Evolutionary conservation across 2,797 vertebrate genomes (phyloP), one percentile per base, ranked within the genome.

Genomic region (Coregonus suidteri): DNA sequence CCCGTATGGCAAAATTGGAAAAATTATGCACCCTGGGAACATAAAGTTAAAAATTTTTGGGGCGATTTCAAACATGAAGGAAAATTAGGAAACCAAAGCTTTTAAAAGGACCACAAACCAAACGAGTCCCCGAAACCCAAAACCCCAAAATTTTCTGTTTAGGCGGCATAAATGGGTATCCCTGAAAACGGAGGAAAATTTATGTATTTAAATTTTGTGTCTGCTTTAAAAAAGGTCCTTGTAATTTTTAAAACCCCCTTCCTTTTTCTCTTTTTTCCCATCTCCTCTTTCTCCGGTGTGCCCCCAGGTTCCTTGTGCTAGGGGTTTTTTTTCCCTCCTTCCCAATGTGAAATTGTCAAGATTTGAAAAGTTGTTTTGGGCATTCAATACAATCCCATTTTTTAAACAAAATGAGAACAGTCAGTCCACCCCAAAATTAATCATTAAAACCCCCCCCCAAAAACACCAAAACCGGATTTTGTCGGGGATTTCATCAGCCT

Each of bases 41-140:
- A 77, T 81, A 73, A 87, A 84, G 68, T 76, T 67, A 3, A 84
- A 76, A 70, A n/a, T n/a, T n/a, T n/a, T n/a, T 76, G 71, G 51
- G 35, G n/a, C 0, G 65, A 74, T 18, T 70, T 84, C 62, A 84
- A 87, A 67, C 68, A 79, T 51, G 68, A 81, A 87, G 30, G 74
- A 77, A 52, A 79, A 79, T 20, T 70, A 11, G 14, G 85, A 41
- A n/a, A 87, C 73, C 62, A 85, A 20, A 3, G 71, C 51, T n/a
- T n/a, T n/a, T 67, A 87, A 64, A 30, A 83, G 62, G 6, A 84
- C 37, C 16, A 84, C 72, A 68, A 85, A 87, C 64, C 82, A 70
- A 87, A 87, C 75, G 84, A 80, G 37, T 77, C 78, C 34, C 84
- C 86, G 52, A 79, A 85, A 25, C 86, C 84, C 30, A 79, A 73